Percentiles rank a stretch among this genome's conserved stretches.
These are phyloP conservation scores for Sitta carolinensis DNA, from an alignment of 2,797 vertebrate genomes.

Conservation along the genomic window DNA sequence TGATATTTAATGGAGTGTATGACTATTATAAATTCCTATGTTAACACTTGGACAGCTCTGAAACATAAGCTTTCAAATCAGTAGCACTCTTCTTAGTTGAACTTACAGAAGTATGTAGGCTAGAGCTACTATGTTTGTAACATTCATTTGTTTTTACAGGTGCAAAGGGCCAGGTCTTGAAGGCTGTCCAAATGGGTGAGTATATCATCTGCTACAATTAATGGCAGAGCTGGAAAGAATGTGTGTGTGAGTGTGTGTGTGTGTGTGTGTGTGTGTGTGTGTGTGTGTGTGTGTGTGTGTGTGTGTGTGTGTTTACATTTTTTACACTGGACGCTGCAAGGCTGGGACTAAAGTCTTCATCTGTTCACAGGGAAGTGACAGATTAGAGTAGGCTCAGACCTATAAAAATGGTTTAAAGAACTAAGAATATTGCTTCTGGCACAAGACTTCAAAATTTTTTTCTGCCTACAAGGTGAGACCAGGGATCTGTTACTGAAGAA, in stretches of 20 bases:
- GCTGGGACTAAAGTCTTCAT: neutral
- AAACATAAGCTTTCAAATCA: neutral
- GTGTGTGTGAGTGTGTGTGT: accelerated
- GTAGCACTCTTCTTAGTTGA: neutral
- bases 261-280: neutral
- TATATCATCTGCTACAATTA: conserved; percentile 11
- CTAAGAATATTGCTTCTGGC: neutral
- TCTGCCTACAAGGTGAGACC: neutral
- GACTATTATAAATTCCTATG: neutral
- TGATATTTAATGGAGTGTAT: neutral
- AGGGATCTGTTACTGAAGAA: neutral
- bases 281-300: accelerated
- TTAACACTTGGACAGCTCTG: neutral
- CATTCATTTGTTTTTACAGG: conserved; percentile 72
- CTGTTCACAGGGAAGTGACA: neutral
- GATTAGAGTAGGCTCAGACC: neutral
- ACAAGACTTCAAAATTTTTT: neutral
- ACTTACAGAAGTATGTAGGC: neutral
- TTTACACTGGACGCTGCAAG: neutral
- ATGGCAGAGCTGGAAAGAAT: neutral
- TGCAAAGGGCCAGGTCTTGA: conserved; percentile 85
- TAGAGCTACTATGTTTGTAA: neutral
- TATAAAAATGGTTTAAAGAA: neutral
- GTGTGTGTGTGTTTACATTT: neutral
- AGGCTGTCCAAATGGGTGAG: conserved; percentile 81